These are phyloP conservation scores for Phyllotis vaccarum DNA, from an alignment of 2,797 vertebrate genomes.

Conservation along the genomic window DNA sequence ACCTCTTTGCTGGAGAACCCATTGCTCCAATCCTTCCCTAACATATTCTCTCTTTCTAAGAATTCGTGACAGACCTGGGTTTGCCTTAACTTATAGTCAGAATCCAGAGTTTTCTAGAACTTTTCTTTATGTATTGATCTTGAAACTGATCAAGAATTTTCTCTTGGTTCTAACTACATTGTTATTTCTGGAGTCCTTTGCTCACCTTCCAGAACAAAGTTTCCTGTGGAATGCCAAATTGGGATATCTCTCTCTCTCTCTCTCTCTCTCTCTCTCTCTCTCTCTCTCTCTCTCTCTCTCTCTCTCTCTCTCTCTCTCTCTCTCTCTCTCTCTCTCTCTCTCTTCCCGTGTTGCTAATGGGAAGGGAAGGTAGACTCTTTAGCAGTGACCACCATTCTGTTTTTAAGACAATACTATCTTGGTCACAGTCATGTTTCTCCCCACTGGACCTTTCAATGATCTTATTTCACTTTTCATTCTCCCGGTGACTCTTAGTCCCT, in stretches of 20 bases:
- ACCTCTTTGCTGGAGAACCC: background rate
- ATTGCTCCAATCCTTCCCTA: background rate
- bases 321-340: background rate
- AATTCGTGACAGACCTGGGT: background rate
- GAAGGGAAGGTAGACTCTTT: background rate
- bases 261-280: background rate
- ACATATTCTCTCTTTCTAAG: background rate
- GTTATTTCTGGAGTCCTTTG: background rate
- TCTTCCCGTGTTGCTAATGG: background rate
- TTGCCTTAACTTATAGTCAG: background rate
- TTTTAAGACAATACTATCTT: background rate
- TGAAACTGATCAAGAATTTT: background rate
- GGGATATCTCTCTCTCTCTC: background rate
- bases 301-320: too few relatives aligned
- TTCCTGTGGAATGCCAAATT: background rate
- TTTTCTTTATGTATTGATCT: slow-evolving; percentile 2
- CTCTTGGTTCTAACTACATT: background rate
- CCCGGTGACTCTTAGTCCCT: background rate
- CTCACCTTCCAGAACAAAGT: background rate
- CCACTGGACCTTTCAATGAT: background rate
- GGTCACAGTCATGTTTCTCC: background rate
- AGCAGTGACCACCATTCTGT: background rate
- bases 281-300: background rate
- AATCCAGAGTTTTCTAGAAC: background rate
- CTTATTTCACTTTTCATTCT: slow-evolving; percentile 7